Evolutionary conservation across 2,113 vertebrate species (phyloP).

Genomic region (Pteronura brasiliensis): DNA sequence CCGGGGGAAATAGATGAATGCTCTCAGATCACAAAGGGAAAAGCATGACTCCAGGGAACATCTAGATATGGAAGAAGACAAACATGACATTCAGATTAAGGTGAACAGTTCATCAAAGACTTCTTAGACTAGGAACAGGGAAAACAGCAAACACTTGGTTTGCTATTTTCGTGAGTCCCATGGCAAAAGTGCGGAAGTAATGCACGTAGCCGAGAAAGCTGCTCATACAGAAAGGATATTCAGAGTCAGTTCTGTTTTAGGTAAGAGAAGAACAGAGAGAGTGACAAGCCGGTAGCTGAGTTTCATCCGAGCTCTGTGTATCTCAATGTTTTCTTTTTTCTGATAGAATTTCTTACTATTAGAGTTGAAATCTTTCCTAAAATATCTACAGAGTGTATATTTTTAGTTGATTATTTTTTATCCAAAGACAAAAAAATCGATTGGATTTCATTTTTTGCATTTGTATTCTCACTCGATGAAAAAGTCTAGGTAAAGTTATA

Average conservation of each 20-base stretch:
- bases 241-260: neutral
- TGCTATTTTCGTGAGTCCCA: conserved; percentile 4
- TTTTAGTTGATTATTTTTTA: neutral
- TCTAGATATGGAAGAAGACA: neutral
- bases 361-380: neutral
- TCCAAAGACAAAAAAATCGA: neutral
- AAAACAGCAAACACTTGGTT: conserved; percentile 21
- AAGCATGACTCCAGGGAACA: neutral
- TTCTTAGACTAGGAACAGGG: neutral
- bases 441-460: neutral
- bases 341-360: neutral
- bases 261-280: neutral
- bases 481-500: neutral
- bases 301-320: neutral
- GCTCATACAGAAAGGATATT: neutral
- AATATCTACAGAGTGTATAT: neutral
- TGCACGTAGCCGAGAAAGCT: neutral
- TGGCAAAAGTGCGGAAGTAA: neutral
- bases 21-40: neutral
- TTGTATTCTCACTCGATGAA: neutral
- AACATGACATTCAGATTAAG: conserved; percentile 36
- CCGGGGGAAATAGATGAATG: neutral
- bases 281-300: neutral
- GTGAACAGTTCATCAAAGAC: conserved; percentile 41
- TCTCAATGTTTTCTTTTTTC: neutral